A percentile compares a stretch with the other conserved stretches of the same genome.
Conservation (phyloP, 2,113 vertebrate genomes). For the Elaphurus davidianus region DNA sequence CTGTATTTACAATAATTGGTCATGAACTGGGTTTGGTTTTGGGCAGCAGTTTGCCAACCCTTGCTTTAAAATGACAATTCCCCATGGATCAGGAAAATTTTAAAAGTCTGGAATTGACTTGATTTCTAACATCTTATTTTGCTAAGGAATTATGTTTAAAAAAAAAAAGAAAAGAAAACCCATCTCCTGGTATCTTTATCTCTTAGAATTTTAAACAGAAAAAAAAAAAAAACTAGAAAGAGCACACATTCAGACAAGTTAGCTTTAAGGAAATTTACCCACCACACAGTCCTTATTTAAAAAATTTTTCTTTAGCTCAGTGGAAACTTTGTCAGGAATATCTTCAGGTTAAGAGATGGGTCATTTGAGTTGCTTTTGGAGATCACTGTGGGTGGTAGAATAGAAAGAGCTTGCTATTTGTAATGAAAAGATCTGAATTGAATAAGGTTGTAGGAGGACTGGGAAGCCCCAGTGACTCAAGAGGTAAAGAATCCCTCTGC, state of each 20-base stretch:
- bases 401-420: not conserved
- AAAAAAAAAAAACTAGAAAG: not conserved
- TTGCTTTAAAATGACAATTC: not conserved
- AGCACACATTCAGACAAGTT: not conserved
- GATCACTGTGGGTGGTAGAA: not conserved
- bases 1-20: conserved; percentile 18
- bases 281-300: not conserved
- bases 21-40: not conserved
- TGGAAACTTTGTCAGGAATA: not conserved
- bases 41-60: not conserved
- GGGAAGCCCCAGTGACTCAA: not conserved
- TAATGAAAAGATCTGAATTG: not conserved
- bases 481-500: not conserved
- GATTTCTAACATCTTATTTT: conserved; percentile 30
- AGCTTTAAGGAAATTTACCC: not conserved
- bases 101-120: not conserved
- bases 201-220: conserved; percentile 28
- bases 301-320: not conserved
- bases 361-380: not conserved
- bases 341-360: not conserved
- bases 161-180: not conserved
- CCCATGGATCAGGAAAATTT: not conserved
- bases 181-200: not conserved
- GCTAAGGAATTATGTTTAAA: not conserved
- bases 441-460: not conserved